phyloP scores from a whole-genome alignment of 2,113 vertebrate species.

The Mirounga angustirostris region DNA sequence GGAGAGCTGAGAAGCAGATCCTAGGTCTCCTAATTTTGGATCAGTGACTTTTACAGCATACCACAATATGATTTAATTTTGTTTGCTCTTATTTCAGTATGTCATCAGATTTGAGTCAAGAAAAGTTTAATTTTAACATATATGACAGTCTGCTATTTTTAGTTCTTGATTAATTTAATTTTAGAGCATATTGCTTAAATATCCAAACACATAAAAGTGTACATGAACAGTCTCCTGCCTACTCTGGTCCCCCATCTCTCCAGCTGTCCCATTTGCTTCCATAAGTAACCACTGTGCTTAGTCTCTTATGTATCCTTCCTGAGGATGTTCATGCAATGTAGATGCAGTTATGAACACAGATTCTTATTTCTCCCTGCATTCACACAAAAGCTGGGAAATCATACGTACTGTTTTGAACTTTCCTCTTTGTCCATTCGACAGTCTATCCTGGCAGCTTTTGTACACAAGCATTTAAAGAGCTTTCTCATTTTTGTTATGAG shows the following conservation, averaged over 20 bases:
- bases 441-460: background rate
- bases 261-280: background rate
- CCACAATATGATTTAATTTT: background rate
- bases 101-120: constrained; percentile 20
- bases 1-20: background rate
- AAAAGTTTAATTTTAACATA: constrained; percentile 39
- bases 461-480: background rate
- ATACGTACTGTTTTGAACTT: background rate
- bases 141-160: background rate
- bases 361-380: background rate
- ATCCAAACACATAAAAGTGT: background rate
- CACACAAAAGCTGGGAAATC: background rate
- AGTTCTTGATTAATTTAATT: constrained; percentile 29
- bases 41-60: background rate
- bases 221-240: background rate
- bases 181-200: background rate
- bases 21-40: background rate
- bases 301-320: background rate
- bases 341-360: background rate
- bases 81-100: constrained; percentile 38
- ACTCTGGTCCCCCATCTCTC: background rate
- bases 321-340: background rate
- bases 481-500: background rate
- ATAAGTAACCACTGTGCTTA: background rate
- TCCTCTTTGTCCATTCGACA: background rate